Evolutionary conservation across 2,797 vertebrate species (phyloP), one percentile per base, ranked within the genome.

Genomic region (Esox masquinongy): DNA sequence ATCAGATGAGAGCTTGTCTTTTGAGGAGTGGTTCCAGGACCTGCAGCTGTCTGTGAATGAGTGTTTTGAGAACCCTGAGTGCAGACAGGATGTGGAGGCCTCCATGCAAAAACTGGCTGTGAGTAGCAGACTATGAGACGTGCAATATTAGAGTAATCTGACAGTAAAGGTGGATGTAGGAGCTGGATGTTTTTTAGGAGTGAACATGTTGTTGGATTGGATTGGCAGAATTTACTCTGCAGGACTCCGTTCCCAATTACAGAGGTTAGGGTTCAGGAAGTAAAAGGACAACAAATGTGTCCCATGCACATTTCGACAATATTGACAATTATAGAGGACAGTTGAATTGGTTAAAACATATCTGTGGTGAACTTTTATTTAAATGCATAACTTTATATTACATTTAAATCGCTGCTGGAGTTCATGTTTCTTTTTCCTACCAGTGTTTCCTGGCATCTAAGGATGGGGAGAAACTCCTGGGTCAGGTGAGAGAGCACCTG

Each of bases 41-140:
- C 74, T 93, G 78, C 95, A 96, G 86, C 75, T 96, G 34, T 94
- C 92, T 7, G 93, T 97, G 74, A 95, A 96, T 4, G 96, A 97
- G 61, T 98, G 96, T 81, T 99, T 98, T 81, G 96, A 98, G 79
- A 91, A 94, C 50, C 92, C 95, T 5, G 95, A 96, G 92, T 95
- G 91, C 69, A 94, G 91, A 85, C 59, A 39, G 0, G 82, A 90
- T 14, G 76, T 96, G 74, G 95, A 97, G 82, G 92, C 89, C 1
- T 95, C 90, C 31, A 85, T 95, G 49, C 93, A 96, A 64, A 95
- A 88, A 80, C 92, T 99, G 66, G 87, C 86, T 71, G 97, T 99
- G 84, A 88, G 87, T 85, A n/a, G 51, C 72, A 73, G 24, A 53
- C 31, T 19, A 34, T 34, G 34, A 14, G 5, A 31, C 29, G 0